These are phyloP conservation scores for Lasioglossum vierecki DNA, from an alignment of 2,888 invertebrate species.

Conservation along the genomic window DNA sequence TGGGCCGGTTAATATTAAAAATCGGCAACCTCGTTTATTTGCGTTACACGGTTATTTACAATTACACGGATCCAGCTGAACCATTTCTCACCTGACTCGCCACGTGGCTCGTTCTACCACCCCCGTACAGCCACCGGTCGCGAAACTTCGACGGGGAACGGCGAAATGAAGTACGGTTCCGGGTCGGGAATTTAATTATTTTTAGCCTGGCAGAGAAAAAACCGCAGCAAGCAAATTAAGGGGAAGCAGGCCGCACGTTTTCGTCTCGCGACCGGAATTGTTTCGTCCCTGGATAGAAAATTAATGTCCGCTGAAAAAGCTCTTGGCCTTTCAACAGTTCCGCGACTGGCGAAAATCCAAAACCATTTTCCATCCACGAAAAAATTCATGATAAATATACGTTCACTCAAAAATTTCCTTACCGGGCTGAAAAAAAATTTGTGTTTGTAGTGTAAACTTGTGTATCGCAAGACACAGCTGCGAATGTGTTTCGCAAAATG, in stretches of 20 bases:
- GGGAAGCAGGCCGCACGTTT: constrained; percentile 10
- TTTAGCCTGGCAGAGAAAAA: neutral
- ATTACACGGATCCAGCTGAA: constrained; percentile 36
- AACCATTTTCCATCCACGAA: neutral
- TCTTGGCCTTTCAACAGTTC: neutral
- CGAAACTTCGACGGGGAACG: neutral
- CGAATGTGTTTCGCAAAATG: neutral
- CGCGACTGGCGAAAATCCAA: neutral
- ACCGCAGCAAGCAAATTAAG: constrained; percentile 19
- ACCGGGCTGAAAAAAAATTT: neutral
- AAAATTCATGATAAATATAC: neutral
- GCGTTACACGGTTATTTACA: constrained; percentile 52
- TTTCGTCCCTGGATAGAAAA: neutral
- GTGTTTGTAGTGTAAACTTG: neutral
- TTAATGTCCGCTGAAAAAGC: neutral
- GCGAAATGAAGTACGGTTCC: constrained; percentile 19
- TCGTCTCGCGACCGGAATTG: neutral
- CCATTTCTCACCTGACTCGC: constrained; percentile 36
- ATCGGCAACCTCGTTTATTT: constrained; percentile 41
- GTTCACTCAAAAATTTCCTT: neutral
- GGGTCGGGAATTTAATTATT: constrained; percentile 29
- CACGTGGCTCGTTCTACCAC: neutral
- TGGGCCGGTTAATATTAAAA: constrained; percentile 52
- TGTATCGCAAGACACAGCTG: neutral
- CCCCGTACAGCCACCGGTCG: neutral